Conservation (phyloP, 2,797 vertebrate genomes). For the Chelon labrosus region DNA sequence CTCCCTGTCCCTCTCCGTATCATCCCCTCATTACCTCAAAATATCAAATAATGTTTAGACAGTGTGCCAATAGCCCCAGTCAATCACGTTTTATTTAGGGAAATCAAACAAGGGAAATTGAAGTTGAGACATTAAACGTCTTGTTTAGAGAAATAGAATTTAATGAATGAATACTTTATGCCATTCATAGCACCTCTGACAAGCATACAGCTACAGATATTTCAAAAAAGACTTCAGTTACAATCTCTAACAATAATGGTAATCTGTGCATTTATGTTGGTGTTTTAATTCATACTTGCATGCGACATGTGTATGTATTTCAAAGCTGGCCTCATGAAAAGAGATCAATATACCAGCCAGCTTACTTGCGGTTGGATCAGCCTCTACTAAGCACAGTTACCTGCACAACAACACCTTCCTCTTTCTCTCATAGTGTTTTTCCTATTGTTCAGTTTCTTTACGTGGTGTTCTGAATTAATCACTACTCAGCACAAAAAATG, state of each 20-base stretch:
- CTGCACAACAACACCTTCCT: background rate
- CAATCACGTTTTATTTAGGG: slow-evolving; percentile 1
- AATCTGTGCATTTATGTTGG: background rate
- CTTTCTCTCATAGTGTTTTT: background rate
- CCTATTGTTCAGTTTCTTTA: background rate
- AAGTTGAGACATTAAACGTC: background rate
- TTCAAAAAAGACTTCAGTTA: background rate
- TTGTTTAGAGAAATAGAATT: slow-evolving; percentile 2
- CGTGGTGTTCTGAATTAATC: background rate
- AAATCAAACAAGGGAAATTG: slow-evolving; percentile 2
- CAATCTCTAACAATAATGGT: background rate
- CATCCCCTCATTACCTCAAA: slow-evolving; percentile 46
- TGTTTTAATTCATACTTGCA: background rate
- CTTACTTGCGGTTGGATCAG: too few species aligned
- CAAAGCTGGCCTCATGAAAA: background rate
- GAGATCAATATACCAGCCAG: background rate
- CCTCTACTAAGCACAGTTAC: too few species aligned
- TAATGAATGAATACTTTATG: background rate
- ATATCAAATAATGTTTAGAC: slow-evolving; percentile 52
- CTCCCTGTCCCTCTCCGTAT: slow-evolving; percentile 26
- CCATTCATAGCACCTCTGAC: background rate
- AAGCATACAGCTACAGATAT: too few species aligned
- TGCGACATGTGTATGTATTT: background rate
- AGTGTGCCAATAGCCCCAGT: background rate
- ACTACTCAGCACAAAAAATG: background rate